Percentiles rank a stretch among this genome's conserved stretches.
Evolutionary conservation across 2,888 invertebrate genomes (phyloP).

Genomic region (Tigriopus californicus): DNA sequence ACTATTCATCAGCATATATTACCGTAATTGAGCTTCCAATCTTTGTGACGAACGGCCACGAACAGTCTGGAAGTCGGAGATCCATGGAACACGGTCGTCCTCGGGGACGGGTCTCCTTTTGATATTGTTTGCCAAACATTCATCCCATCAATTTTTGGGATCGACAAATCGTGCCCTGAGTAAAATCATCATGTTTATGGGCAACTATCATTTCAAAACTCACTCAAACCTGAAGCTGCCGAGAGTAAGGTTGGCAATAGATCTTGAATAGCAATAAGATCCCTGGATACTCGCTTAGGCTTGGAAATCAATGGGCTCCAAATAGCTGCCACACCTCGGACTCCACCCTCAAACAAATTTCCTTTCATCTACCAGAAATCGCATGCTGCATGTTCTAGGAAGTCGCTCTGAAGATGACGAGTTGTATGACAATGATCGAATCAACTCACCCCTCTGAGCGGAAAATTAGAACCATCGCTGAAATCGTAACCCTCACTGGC

Average conservation of each 20-base stretch:
- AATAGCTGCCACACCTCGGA: conserved; percentile 54
- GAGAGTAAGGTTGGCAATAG: conserved; percentile 68
- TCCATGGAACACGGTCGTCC: conserved; percentile 56
- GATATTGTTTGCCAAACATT: conserved; percentile 55
- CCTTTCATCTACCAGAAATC: conserved; percentile 45
- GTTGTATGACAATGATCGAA: no score
- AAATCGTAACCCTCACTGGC: conserved; percentile 47
- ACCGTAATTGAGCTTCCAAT: conserved; percentile 47
- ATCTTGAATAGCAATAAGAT: conserved; percentile 60
- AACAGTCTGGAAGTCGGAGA: conserved; percentile 48
- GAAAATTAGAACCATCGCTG: conserved; percentile 47
- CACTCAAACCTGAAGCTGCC: conserved; percentile 33
- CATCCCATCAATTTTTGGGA: conserved; percentile 42
- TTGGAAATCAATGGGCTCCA: conserved; percentile 50
- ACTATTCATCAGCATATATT: no score
- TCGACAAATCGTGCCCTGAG: no score
- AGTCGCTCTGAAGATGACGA: no score
- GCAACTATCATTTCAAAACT: no score
- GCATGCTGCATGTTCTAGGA: background rate
- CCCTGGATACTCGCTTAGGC: conserved; percentile 41
- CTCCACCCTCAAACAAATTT: conserved; percentile 83
- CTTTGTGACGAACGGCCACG: conserved; percentile 45
- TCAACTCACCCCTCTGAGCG: conserved; percentile 36
- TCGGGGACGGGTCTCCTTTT: conserved; percentile 37
- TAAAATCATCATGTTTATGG: no score